Evolutionary conservation across 2,888 invertebrate species (phyloP).

Genomic region (Morinoia aosen): DNA sequence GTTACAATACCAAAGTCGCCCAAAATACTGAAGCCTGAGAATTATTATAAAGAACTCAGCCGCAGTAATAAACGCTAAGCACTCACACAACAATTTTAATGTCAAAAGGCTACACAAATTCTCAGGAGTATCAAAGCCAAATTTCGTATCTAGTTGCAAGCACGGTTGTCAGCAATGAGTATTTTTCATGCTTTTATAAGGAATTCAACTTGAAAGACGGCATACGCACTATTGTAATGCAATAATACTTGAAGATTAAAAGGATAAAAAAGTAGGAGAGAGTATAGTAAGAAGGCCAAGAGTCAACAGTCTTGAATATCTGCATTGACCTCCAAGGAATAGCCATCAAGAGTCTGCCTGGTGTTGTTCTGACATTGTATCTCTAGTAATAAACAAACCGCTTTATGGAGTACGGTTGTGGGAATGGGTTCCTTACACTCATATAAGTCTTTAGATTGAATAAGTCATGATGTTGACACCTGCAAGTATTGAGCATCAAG

Average conservation of each 20-base stretch:
- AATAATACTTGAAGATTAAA: neutral
- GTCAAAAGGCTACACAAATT: neutral
- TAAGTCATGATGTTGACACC: no score
- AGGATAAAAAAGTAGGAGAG: neutral
- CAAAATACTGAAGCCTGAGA: neutral
- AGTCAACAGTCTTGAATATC: no score
- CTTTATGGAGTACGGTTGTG: no score
- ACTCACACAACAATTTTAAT: neutral
- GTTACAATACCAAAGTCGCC: neutral
- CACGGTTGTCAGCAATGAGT: neutral
- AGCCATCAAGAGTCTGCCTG: neutral
- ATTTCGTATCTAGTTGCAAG: neutral
- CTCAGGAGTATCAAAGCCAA: neutral
- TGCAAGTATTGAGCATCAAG: no score
- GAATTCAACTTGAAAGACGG: neutral
- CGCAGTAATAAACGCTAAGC: neutral
- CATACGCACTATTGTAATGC: neutral
- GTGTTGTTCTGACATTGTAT: neutral
- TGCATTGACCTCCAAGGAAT: neutral
- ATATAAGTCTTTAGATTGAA: no score
- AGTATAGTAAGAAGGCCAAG: neutral
- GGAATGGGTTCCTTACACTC: no score
- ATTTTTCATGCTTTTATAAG: neutral
- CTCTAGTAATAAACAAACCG: neutral
- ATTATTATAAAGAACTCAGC: neutral